Base-by-base conservation (phyloP, 2,113 vertebrate species). In the Forbesichthys papilliferus region DNA sequence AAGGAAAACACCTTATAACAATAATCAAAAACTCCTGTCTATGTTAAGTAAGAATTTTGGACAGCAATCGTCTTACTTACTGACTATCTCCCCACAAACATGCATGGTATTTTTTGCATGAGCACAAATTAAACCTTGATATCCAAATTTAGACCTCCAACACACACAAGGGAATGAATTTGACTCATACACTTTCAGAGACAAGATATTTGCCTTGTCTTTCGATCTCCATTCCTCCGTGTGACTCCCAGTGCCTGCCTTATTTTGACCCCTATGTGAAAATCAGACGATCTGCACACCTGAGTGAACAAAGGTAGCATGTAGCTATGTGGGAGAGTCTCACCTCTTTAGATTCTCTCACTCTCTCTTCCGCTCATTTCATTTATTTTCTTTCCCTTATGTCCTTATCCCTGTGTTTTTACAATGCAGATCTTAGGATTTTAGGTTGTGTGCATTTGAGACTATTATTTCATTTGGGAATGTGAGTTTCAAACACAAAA, bases 281-380 rank as follows among this genome's bases (percentile, higher is more conserved):
- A 84, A 79, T 4, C 79, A 82, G 72, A 83, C 77, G 76, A 75
- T 86, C 79, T 79, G 77, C 75, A 84, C 86, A 87, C 89, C 86
- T 89, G 89, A 88, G 80, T 79, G 84, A 79, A 82, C 71, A 69
- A 55, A 81, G 75, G 78, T 72, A 3, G 68, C 84, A 86, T 75
- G 88, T 87, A 27, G 27, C 27, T 27, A 83, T 72, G 86, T 86
- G 75, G 89, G 86, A 74, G 78, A 81, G 77, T 79, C 63, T 79
- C 57, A 55, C 61, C 69, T 56, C 68, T 52, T 63, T 56, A 48
- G 46, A 69, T 60, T 85, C 77, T 82, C 69, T 83, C 64, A 80
- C 46, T 73, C 27, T 27, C 27, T 27, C 27, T 27, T 27, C 1
- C 27, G 27, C 27, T 42, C 59, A 46, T 12, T 61, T 42, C 4